Evolutionary conservation across 2,797 vertebrate genomes (phyloP).

Genomic region (Chromobotia macracanthus): DNA sequence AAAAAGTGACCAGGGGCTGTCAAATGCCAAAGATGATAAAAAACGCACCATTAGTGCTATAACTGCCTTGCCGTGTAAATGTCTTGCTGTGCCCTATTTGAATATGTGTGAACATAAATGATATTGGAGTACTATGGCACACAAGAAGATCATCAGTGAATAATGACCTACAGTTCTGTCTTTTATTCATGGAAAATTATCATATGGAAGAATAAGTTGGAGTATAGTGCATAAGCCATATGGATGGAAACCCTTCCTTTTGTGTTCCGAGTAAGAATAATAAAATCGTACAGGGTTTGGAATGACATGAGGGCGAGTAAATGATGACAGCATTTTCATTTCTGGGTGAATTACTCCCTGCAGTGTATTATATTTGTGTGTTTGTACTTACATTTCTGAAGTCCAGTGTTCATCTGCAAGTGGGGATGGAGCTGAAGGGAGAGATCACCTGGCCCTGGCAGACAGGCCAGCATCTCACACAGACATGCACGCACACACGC

Average conservation of each 20-base stretch:
- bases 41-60: not conserved
- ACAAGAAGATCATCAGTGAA: not conserved
- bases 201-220: no score
- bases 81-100: not conserved
- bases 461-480: constrained; percentile 99
- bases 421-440: constrained; percentile 98
- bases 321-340: not conserved
- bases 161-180: not conserved
- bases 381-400: constrained; percentile 98
- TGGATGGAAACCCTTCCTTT: not conserved
- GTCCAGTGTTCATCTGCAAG: constrained; percentile 99
- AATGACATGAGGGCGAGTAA: not conserved
- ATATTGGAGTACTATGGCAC: not conserved
- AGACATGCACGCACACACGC: constrained; percentile 79
- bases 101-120: not conserved
- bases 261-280: not conserved
- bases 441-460: constrained; percentile 97
- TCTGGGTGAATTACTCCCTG: not conserved
- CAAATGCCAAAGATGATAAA: not conserved
- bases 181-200: not conserved
- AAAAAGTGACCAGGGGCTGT: not conserved
- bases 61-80: not conserved
- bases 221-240: not conserved
- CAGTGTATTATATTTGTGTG: not conserved
- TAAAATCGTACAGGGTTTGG: not conserved